Evolutionary conservation across 2,113 vertebrate species (phyloP).

Genomic region (Atractosteus spatula): DNA sequence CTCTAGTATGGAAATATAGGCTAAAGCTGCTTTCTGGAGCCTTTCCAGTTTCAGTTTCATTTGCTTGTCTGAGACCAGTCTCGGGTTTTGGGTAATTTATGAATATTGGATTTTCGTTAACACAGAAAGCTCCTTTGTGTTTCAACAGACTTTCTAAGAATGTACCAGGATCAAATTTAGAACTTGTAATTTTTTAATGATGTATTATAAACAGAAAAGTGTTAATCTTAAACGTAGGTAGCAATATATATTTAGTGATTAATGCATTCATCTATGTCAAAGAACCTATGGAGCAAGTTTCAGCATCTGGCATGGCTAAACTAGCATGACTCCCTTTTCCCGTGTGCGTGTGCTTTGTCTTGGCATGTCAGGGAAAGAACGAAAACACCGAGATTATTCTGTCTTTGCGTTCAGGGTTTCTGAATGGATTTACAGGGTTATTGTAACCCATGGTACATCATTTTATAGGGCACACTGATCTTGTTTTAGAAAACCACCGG

Average conservation of each 20-base stretch:
- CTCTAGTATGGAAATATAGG: slow-evolving; percentile 46
- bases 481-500: too few relatives aligned
- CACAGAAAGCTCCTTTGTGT: slow-evolving; percentile 30
- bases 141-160: slow-evolving; percentile 29
- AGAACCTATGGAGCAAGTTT: too few relatives aligned
- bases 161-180: slow-evolving; percentile 33
- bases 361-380: too few relatives aligned
- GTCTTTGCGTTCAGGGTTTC: too few relatives aligned
- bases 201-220: slow-evolving; percentile 6
- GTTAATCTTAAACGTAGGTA: slow-evolving; percentile 9
- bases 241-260: background rate
- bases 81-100: slow-evolving; percentile 21
- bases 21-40: slow-evolving; percentile 34
- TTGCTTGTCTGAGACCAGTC: slow-evolving; percentile 30
- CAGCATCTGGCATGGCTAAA: too few relatives aligned
- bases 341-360: too few relatives aligned
- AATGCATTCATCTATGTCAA: too few relatives aligned
- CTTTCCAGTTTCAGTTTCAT: slow-evolving; percentile 27
- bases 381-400: too few relatives aligned
- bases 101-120: slow-evolving; percentile 26
- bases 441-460: too few relatives aligned
- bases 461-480: too few relatives aligned
- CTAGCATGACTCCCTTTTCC: too few relatives aligned
- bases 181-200: slow-evolving; percentile 16
- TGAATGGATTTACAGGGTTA: too few relatives aligned